Evolutionary conservation across 2,113 vertebrate genomes (phyloP), one percentile per base, ranked within the genome.

Genomic region (Neopipo cinnamomea): DNA sequence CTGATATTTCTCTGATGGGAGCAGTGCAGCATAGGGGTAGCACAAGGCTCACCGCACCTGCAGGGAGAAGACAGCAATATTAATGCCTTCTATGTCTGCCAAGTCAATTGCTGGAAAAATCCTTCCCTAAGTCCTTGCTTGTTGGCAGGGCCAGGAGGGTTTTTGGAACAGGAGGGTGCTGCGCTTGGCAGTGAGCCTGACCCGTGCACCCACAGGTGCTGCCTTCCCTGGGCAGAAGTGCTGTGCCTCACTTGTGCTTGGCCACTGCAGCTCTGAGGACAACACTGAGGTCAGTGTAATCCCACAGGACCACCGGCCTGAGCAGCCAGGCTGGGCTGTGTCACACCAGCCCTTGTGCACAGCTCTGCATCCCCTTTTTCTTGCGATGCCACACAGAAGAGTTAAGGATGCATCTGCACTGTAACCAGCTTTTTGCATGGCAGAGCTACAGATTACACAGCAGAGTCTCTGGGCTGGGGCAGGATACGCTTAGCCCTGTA

Each of bases 301-400:
- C 49, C 62, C 13, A 0, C 11, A 17, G 0, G 0, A 3, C 19
- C 16, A 0, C 3, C 2, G 13, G 30, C 8, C 0, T 0, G 0
- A 25, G 4, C 31, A 66, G 41, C 47, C 47, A 30, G 61, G 49
- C 65, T 7, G 14, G 52, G 52, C 49, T 49, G 72, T 33, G 2
- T 12, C 56, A 9, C 18, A 3, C 17, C 66, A 50, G 23, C 31
- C 68, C 15, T 30, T 2, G 3, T 21, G 16, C 13, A 1, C 22
- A 6, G 39, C 70, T 66, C 77, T 28, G 41, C 1, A 1, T 39
- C 71, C 70, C 53, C n/a, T 41, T 30, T 16, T 39, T 70, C 24
- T 49, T 22, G 46, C 2, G 0, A 28, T 4, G 31, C 56, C 44
- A 4, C 0, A 0, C 62, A 3, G 6, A 14, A 22, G 27, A 16